Base-by-base conservation (phyloP, 2,888 invertebrate genomes). In the Athrips mouffetella region DNA sequence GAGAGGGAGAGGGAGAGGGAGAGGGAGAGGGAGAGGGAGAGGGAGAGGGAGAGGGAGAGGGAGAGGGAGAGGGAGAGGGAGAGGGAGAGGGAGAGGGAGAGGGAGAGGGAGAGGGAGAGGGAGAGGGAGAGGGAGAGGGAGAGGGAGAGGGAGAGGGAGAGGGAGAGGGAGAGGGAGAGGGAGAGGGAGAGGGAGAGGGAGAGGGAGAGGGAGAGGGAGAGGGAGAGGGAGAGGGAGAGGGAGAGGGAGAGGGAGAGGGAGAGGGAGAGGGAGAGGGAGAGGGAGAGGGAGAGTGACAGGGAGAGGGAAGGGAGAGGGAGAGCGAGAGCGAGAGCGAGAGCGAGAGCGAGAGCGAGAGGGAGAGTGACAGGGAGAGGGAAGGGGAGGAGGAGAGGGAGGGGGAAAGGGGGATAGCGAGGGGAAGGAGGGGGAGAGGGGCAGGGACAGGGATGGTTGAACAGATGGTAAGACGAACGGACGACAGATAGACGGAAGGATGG, bases 221-320 rank as follows among this genome's bases (percentile, higher is more conserved):
- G 25, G 25, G 25, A 25, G 25, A 25, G n/a, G n/a, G n/a, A 7
- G 25, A 25, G 25, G n/a, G 33, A n/a, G 33, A 33, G 33, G n/a
- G 33, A n/a, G n/a, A n/a, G n/a, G 33, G 33, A 33, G 33, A 33
- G 33, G 33, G 33, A 33, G 33, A 33, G 33, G 33, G 33, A 33
- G 33, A 33, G 33, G 33, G 33, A 33, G 33, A 33, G 33, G 33
- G 33, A 33, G 25, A 25, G 25, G 25, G 25, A 25, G 25, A 25
- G 25, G 25, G 25, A 25, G 25, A n/a, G n/a, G n/a, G n/a, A n/a
- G n/a, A n/a, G n/a, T n/a, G n/a, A n/a, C n/a, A n/a, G n/a, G n/a
- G n/a, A n/a, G n/a, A n/a, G n/a, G n/a, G n/a, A n/a, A n/a, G n/a
- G n/a, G n/a, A n/a, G n/a, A n/a, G n/a, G n/a, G n/a, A n/a, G n/a